Evolutionary conservation across 2,113 vertebrate genomes (phyloP).

Genomic region (Peromyscus californicus): DNA sequence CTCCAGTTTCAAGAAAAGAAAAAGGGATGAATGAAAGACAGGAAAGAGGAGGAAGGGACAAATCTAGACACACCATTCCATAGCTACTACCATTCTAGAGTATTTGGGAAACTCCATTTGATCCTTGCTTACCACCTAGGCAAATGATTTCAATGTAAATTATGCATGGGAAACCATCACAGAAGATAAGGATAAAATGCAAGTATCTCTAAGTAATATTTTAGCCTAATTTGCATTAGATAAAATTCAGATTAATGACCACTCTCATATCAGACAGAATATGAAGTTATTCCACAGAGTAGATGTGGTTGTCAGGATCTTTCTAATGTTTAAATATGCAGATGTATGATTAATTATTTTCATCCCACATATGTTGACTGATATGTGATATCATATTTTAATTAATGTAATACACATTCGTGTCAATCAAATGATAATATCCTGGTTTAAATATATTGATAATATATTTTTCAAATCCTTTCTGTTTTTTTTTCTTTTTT

Average conservation of each 20-base stretch:
- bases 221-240: not conserved
- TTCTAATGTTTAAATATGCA: not conserved
- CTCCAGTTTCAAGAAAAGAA: not conserved
- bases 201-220: not conserved
- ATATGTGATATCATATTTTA: not conserved
- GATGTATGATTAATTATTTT: not conserved
- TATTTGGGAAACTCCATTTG: not conserved
- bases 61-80: not conserved
- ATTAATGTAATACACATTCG: not conserved
- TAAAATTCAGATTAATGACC: not conserved
- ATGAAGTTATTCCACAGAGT: not conserved
- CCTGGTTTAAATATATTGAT: not conserved
- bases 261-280: not conserved
- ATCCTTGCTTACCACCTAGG: not conserved
- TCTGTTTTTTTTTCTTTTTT: no score
- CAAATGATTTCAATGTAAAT: constrained; percentile 1
- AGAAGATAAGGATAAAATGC: not conserved
- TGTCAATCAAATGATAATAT: not conserved
- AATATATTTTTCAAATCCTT: not conserved
- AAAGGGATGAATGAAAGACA: not conserved
- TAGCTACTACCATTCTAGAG: not conserved
- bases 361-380: not conserved
- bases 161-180: not conserved
- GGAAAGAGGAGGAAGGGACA: not conserved
- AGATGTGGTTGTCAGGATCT: not conserved